Percentiles rank a stretch among this genome's conserved stretches.
phyloP scores from a whole-genome alignment of 2,113 vertebrate species.

The Emydocephalus ijimae region DNA sequence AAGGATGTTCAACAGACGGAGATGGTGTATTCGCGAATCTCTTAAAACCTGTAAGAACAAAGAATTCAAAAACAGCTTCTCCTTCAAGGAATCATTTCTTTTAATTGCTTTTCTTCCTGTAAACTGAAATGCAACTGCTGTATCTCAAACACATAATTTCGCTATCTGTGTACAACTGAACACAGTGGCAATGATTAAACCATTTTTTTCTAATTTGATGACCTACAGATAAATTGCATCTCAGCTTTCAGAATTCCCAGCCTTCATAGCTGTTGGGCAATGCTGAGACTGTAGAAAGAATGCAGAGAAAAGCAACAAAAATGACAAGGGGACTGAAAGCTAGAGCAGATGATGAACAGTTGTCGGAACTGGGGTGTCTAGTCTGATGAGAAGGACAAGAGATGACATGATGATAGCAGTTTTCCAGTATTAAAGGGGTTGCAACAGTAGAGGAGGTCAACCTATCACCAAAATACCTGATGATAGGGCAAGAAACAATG shows the following conservation, averaged over 20 bases:
- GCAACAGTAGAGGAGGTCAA: neutral
- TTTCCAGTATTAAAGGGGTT: neutral
- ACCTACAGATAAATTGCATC: neutral
- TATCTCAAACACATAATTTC: neutral
- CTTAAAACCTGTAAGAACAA: slow-evolving; percentile 79
- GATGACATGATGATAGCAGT: neutral
- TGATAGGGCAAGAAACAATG: neutral
- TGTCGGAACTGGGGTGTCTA: neutral
- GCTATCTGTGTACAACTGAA: neutral
- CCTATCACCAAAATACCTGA: neutral
- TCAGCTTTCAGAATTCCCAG: neutral
- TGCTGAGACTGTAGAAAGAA: neutral
- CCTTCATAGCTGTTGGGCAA: neutral
- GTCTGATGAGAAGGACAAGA: neutral
- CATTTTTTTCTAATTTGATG: neutral
- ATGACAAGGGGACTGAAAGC: neutral
- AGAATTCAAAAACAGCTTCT: neutral
- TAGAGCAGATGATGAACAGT: neutral
- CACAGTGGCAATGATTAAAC: neutral
- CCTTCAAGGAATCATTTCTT: neutral
- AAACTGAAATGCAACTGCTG: neutral
- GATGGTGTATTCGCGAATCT: slow-evolving; percentile 89
- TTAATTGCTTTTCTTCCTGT: neutral
- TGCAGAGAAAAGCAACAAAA: neutral
- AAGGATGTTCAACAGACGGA: slow-evolving; percentile 88